Base-by-base conservation (phyloP, 2,888 invertebrate species). In the Leptopilina drosophilae region DNA sequence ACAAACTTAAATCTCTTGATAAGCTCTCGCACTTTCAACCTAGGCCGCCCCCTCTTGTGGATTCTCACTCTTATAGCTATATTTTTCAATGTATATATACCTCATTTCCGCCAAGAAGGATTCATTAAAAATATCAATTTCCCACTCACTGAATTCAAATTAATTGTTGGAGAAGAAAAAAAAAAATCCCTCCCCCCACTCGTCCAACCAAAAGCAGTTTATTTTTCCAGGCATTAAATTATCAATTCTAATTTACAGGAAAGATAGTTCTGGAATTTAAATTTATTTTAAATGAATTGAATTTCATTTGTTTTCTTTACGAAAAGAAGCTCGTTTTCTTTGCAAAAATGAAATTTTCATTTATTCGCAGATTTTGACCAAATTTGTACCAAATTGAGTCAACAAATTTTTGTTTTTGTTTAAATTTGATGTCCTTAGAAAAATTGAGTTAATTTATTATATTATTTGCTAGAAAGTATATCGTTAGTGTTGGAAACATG, bases 1-100 rank as follows among this genome's bases (percentile, higher is more conserved):
- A 85, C 85, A 88, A 88, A 90, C 88, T 90, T 90, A 87, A 89
- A 89, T 87, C 88, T 88, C 88, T 87, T 89, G 88, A 90, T 90
- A 90, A 90, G 89, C 89, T 87, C 86, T 82, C 77, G 83, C 82
- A 79, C 82, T 82, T 56, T 73, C 73, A 53, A 53, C 81, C 75
- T 77, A 26, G 33, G 56, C 64, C 33, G 56, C 64, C 33, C 59
- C 33, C 42, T 56, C 59, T 76, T 65, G 20, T 69, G 40, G 49
- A 26, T 76, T 64, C 76, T 78, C 69, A 76, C 79, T 49, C 33
- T 73, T 59, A n/a, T 62, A 15, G 8, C 20, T 20, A 62, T 20
- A 62, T n/a, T 33, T 56, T n/a, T n/a, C 8, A 46, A 49, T 49
- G 11, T 49, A 49, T 49, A 49, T 49, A 49, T 49, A 49, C 49